phyloP scores from a whole-genome alignment of 1,140 invertebrate species.

The Polyergus mexicanus region DNA sequence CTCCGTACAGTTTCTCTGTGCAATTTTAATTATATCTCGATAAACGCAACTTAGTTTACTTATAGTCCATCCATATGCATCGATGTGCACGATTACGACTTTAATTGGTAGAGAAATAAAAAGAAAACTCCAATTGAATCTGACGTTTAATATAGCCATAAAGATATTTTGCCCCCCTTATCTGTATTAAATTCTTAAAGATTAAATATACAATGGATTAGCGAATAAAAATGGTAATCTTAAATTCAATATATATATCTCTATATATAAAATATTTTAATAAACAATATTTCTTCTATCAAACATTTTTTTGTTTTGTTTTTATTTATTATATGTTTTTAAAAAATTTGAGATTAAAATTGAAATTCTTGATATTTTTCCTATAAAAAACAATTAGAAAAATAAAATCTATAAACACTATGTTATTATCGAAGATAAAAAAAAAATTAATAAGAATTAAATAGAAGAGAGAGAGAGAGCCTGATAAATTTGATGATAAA shows the following conservation, averaged over 20 bases:
- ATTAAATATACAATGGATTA: neutral
- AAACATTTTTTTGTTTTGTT: neutral
- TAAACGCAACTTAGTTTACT: neutral
- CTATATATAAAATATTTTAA: too few species aligned
- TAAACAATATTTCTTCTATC: slow-evolving; percentile 1
- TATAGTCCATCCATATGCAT: slow-evolving; percentile 10
- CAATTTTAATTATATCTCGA: neutral
- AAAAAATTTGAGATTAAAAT: too few species aligned
- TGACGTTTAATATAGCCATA: slow-evolving; percentile 7
- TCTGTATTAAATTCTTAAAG: neutral
- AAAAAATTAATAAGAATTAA: neutral
- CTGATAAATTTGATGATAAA: neutral
- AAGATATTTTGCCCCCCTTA: neutral
- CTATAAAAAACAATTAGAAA: too few species aligned
- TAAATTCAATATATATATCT: neutral
- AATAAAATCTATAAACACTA: too few species aligned
- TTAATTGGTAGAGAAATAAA: neutral
- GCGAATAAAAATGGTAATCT: neutral
- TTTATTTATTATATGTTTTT: neutral
- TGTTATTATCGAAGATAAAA: neutral
- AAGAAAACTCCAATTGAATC: neutral
- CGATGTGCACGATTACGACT: neutral
- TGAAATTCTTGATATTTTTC: too few species aligned
- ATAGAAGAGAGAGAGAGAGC: too few species aligned
- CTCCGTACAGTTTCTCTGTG: slow-evolving; percentile 17